Evolutionary conservation across 2,888 invertebrate genomes (phyloP), one percentile per base, ranked within the genome.

Genomic region (Hesperia comma): DNA sequence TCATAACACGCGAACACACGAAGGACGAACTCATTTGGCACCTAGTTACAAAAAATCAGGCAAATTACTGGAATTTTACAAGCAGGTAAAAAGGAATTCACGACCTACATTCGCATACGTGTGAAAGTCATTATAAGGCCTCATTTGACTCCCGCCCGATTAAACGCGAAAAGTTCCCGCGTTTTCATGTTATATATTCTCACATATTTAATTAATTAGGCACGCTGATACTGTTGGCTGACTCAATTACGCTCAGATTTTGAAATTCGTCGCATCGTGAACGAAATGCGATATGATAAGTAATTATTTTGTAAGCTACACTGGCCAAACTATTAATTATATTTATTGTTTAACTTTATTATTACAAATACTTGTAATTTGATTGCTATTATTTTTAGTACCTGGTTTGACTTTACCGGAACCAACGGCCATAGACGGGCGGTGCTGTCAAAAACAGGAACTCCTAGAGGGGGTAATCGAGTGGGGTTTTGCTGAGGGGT

Each of bases 171-270:
- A 72, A 73, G 69, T 72, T 73, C 68, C 69, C 70, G 70, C 67
- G 67, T 71, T 71, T 58, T 67, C 68, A 68, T 68, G 71, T 62
- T 68, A 67, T 68, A 70, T 68, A 69, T 71, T 71, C 69, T 66
- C 68, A 68, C 61, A 68, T 72, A 72, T 75, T 74, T 72, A 73
- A 72, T 74, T 74, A 73, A 73, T 75, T 74, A 73, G 68, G 66
- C 71, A 63, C 69, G 64, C 68, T 70, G 70, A 70, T 55, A 58
- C 41, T 58, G 21, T 26, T 53, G 54, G 51, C 61, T 63, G 55
- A 67, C 71, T 73, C 70, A 72, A 69, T 74, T 72, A 71, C 53
- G 54, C 66, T 19, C 54, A 54, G 66, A 66, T 66, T 66, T 54
- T 21, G 19, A 32, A n/a, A 46, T 54, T 17, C 12, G 60, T 60